Conservation (phyloP, 2,113 vertebrate species). For the Piaya cayana region DNA sequence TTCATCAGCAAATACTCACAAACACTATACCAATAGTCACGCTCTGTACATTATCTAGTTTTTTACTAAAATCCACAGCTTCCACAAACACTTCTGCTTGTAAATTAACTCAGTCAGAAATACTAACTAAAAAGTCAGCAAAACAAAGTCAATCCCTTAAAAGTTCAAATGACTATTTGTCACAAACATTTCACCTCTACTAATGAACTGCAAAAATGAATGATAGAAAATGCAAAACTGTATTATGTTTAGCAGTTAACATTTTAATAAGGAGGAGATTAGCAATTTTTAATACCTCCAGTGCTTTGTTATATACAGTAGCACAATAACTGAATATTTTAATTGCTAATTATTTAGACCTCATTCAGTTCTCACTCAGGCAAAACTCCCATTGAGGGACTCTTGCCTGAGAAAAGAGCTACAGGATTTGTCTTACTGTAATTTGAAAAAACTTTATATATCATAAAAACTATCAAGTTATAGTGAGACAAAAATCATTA, state of each 20-base stretch:
- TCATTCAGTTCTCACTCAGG: slow-evolving; percentile 70
- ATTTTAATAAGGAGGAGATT: slow-evolving; percentile 69
- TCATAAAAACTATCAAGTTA: slow-evolving; percentile 62
- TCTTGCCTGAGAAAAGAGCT: slow-evolving; percentile 58
- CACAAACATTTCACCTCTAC: slow-evolving; percentile 65
- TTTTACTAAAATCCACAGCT: neutral
- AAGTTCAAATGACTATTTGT: slow-evolving; percentile 57
- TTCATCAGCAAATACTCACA: neutral
- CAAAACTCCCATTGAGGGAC: slow-evolving; percentile 69
- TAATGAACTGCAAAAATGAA: slow-evolving; percentile 67
- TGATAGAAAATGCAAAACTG: slow-evolving; percentile 65
- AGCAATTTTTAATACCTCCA: slow-evolving; percentile 66
- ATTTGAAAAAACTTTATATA: slow-evolving; percentile 68
- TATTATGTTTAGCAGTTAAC: slow-evolving; percentile 68
- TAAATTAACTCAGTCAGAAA: slow-evolving; percentile 25
- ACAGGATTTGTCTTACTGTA: slow-evolving; percentile 62
- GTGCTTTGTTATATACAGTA: slow-evolving; percentile 66
- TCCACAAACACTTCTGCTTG: neutral
- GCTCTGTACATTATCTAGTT: neutral
- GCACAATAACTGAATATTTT: slow-evolving; percentile 72
- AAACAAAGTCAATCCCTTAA: slow-evolving; percentile 48
- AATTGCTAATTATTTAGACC: slow-evolving; percentile 72
- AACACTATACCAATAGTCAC: neutral
- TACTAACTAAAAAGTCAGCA: slow-evolving; percentile 16
- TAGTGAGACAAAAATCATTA: slow-evolving; percentile 65